These are phyloP conservation scores for Procapra przewalskii DNA, from an alignment of 2,113 vertebrate species.

Conservation along the genomic window DNA sequence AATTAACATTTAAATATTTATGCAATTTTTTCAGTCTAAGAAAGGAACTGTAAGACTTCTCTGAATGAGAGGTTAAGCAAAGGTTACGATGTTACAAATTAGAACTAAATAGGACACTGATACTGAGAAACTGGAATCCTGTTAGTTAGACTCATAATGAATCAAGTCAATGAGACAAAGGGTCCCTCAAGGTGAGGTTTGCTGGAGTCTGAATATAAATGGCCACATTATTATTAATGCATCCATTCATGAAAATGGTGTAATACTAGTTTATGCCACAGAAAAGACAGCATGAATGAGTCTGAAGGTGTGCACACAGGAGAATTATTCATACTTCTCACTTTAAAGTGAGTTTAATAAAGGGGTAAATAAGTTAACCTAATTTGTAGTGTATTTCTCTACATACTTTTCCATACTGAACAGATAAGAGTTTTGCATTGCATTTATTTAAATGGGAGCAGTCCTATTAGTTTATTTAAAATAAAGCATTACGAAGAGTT, in stretches of 20 bases:
- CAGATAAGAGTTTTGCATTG: neutral
- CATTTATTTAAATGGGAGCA: neutral
- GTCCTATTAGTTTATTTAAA: neutral
- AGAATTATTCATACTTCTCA: neutral
- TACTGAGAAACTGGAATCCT: constrained; percentile 73
- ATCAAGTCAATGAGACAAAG: constrained; percentile 78
- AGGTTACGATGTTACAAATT: constrained; percentile 80
- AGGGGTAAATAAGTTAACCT: neutral
- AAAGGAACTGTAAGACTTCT: constrained; percentile 69
- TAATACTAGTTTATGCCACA: constrained; percentile 63
- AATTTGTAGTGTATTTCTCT: neutral
- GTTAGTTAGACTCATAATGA: constrained; percentile 79
- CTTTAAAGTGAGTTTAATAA: neutral
- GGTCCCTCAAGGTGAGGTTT: constrained; percentile 77
- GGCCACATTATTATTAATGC: constrained; percentile 74
- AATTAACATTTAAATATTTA: constrained; percentile 72
- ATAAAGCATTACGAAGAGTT: neutral
- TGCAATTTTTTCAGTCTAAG: constrained; percentile 64
- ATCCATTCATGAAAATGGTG: constrained; percentile 71
- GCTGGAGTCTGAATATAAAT: constrained; percentile 79
- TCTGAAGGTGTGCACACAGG: neutral
- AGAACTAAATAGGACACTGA: constrained; percentile 76
- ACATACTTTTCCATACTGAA: neutral
- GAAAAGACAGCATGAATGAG: neutral
- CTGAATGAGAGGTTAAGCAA: constrained; percentile 78